Evolutionary conservation across 2,888 invertebrate genomes (phyloP), one percentile per base, ranked within the genome.

Genomic region (Pristionchus arcanus): DNA sequence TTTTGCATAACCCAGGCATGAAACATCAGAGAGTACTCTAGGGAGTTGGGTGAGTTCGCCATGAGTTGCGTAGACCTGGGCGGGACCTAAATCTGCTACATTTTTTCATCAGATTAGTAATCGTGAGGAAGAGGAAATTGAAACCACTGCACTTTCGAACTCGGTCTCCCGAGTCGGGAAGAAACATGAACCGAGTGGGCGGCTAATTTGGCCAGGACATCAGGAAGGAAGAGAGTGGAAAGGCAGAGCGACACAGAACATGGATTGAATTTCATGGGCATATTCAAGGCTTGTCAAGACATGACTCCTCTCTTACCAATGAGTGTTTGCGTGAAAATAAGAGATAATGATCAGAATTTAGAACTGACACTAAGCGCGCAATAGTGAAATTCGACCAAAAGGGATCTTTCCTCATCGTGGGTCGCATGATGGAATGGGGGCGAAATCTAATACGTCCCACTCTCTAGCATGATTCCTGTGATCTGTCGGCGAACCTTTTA

Each of bases 131-230:
- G n/a, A n/a, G 59, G 21, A 59, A n/a, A 63, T 9, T 7, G 63
- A 63, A n/a, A 55, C 55, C 55, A 21, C 3, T 63, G 63, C 63
- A 63, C 63, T 63, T 63, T 63, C n/a, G 63, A 63, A 63, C 63
- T 63, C 63, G 4, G 25, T 63, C 63, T n/a, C 9, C 3, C 21
- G 19, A 16, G 16, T 21, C 1, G 9, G 25, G 5, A 63, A 63
- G 63, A n/a, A 63, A 63, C 63, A 63, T n/a, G 63, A 63, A 63
- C 25, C 63, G 63, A n/a, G 63, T 63, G n/a, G 63, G 63, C 63
- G 63, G 63, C 63, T 63, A 63, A 63, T 63, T n/a, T 63, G 9
- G 59, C 4, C 53, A 19, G 55, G 55, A 7, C 63, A n/a, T 63
- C 59, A 21, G 63, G 25, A 63, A 63, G 25, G 53, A n/a, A 49